Evolutionary conservation across 2,113 vertebrate genomes (phyloP), one percentile per base, ranked within the genome.

Genomic region (Nycticryphes semicollaris): DNA sequence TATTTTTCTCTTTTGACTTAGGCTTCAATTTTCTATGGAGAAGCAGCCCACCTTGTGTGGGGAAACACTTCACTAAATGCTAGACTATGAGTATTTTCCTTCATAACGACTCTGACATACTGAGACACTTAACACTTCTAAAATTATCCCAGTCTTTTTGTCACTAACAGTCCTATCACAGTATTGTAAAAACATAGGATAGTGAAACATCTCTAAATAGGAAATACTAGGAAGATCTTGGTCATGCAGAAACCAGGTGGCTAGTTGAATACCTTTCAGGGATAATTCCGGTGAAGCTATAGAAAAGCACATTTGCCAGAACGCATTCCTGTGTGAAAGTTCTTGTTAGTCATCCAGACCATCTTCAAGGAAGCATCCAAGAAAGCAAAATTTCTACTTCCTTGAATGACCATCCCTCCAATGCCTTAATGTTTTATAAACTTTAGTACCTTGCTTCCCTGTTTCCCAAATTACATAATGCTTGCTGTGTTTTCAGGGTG

Each of bases 401-500:
- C 28, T 51, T 56, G 24, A 63, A 23, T 50, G 41, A 28, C 37
- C 27, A 3, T 84, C 63, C 7, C 10, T 70, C 35, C n/a, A 54
- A 4, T 59, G 48, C 23, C 7, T 83, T 62, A 11, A 11, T 10
- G 20, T 66, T 85, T 75, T 54, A 23, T 35, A 37, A 74, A 33
- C n/a, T 66, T 90, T 51, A 43, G 41, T 63, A 28, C 1, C 1
- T 41, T 85, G n/a, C 14, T 63, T 68, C 33, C 4, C 1, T 1
- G 0, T 81, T 87, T 91, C 67, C 59, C 30, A 59, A 81, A 41
- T 85, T 18, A 78, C 48, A n/a, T 39, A 79, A 90, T 1, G 0
- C 81, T 77, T 93, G 47, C 81, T 98, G 87, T 98, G 21, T 90
- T 97, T 97, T 51, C 97, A 98, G 98, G 99, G 98, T 67, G 98